These are phyloP conservation scores for Scarus forsteni DNA, from an alignment of 2,797 vertebrate genomes.

Conservation along the genomic window DNA sequence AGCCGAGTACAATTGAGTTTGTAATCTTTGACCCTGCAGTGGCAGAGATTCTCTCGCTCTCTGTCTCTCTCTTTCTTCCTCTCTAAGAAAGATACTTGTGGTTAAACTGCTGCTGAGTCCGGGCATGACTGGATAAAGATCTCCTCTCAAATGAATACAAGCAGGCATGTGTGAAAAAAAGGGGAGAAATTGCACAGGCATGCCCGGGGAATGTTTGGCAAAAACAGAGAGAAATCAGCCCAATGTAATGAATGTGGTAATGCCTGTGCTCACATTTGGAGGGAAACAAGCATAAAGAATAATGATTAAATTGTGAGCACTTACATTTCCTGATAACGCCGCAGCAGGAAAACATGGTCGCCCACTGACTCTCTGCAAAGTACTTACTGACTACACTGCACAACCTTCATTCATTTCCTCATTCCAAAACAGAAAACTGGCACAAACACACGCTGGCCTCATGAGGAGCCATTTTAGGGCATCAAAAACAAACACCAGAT, in stretches of 20 bases:
- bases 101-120: constrained; percentile 57
- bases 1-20: constrained; percentile 75
- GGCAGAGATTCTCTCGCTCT: constrained; percentile 60
- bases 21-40: constrained; percentile 78
- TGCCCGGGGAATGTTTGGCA: constrained; percentile 54
- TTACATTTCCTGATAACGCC: constrained; percentile 37
- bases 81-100: constrained; percentile 70
- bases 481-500: constrained; percentile 79
- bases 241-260: constrained; percentile 43
- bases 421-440: constrained; percentile 67
- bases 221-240: constrained; percentile 47
- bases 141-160: constrained; percentile 56
- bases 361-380: constrained; percentile 54
- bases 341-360: constrained; percentile 36
- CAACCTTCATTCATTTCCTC: constrained; percentile 67
- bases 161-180: constrained; percentile 49
- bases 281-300: constrained; percentile 34
- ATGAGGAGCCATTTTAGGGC: constrained; percentile 71
- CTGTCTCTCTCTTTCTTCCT: constrained; percentile 56
- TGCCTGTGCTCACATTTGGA: constrained; percentile 41
- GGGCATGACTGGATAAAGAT: constrained; percentile 61
- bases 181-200: constrained; percentile 51
- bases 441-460: constrained; percentile 51
- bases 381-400: constrained; percentile 49
- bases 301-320: constrained; percentile 49